These are phyloP conservation scores for Tachina grossa DNA, from an alignment of 2,888 invertebrate species.

Conservation along the genomic window DNA sequence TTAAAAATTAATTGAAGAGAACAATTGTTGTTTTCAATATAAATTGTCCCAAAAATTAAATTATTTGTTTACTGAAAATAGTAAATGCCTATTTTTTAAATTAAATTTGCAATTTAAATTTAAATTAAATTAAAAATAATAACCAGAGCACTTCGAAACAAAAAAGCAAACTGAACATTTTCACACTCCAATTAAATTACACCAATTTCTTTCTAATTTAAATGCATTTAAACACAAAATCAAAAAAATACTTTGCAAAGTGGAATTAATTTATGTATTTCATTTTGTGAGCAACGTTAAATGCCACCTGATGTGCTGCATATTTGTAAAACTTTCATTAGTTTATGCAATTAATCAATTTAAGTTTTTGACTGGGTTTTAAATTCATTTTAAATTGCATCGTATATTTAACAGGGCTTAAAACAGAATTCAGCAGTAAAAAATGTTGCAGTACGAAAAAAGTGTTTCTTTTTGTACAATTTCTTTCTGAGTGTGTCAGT, in stretches of 20 bases:
- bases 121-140: no score
- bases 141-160: no score
- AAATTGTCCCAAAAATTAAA: no score
- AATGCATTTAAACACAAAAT: not conserved
- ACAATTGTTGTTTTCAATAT: no score
- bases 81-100: no score
- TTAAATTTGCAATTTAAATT: no score
- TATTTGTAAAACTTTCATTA: not conserved
- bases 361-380: constrained; percentile 22
- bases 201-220: not conserved
- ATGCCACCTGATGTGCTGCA: not conserved
- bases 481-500: not conserved
- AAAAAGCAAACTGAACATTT: no score
- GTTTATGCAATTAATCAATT: not conserved
- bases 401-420: not conserved
- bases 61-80: no score
- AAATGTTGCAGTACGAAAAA: not conserved
- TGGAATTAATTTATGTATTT: not conserved
- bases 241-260: not conserved
- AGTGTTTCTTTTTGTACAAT: not conserved
- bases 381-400: constrained; percentile 18
- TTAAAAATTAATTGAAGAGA: no score
- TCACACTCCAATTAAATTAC: not conserved
- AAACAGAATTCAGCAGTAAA: not conserved
- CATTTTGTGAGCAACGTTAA: not conserved